A percentile compares a stretch with the other conserved stretches of the same genome.
Conservation (phyloP, 1,140 invertebrate genomes). For the Calycopis cecrops region DNA sequence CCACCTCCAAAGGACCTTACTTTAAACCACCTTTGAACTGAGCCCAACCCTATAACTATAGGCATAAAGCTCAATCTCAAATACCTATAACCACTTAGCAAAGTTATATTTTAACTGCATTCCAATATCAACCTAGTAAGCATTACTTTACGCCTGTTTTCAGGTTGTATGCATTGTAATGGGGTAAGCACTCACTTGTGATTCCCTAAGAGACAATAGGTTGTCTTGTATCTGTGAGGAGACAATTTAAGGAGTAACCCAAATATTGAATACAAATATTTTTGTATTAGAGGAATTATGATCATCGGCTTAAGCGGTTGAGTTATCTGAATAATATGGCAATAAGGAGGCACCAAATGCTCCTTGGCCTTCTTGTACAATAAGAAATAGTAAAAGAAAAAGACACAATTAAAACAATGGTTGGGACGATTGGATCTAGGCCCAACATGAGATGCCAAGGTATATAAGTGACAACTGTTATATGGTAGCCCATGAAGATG, state of each 20-base stretch:
- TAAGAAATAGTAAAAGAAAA: too few relatives aligned
- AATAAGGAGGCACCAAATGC: too few relatives aligned
- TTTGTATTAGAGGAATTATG: too few relatives aligned
- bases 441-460: too few relatives aligned
- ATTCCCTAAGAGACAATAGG: slow-evolving; percentile 55
- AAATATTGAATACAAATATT: slow-evolving; percentile 48
- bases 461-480: too few relatives aligned
- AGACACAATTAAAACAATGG: too few relatives aligned
- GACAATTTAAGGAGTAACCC: slow-evolving; percentile 52
- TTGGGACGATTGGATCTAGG: too few relatives aligned
- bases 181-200: slow-evolving; percentile 7
- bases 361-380: too few relatives aligned
- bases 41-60: neutral
- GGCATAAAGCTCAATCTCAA: neutral
- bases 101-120: neutral
- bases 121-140: neutral
- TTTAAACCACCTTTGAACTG: neutral
- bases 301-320: neutral
- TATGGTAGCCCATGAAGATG: too few relatives aligned
- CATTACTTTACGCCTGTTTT: neutral
- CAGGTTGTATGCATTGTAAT: neutral
- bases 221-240: slow-evolving; percentile 46
- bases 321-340: too few relatives aligned
- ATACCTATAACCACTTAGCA: neutral
- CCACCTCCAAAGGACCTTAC: neutral